Evolutionary conservation across 2,113 vertebrate genomes (phyloP), one percentile per base, ranked within the genome.

Genomic region (Grammomys surdaster): DNA sequence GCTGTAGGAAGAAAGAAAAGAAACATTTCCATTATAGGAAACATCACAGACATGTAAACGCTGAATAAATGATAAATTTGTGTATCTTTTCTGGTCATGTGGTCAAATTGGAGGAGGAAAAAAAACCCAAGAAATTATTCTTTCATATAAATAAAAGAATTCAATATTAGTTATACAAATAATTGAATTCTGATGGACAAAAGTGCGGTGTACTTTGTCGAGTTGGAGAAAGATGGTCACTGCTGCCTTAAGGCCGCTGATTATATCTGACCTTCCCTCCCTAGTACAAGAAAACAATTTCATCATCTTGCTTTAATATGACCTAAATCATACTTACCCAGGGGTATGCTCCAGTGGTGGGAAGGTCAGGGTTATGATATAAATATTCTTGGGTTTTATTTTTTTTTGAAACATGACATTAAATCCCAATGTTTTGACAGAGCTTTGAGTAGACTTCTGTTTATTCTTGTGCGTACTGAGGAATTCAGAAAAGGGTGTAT

Each of bases 151-250:
- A 81, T 91, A 84, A 92, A 95, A 95, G 86, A 81, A 72, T 11
- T 90, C 36, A 72, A 1, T 97, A 96, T 98, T 90, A 97, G 93
- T 97, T 97, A 97, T 96, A 96, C 95, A 96, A 93, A 92, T 88
- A 93, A 46, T 95, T 97, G 97, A 97, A 97, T 96, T 97, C 91
- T 80, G 97, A 56, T 8, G 46, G 92, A 95, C 89, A 87, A 98
- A 97, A 90, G 92, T 97, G 78, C 88, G 58, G 36, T 97, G 96
- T 96, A 92, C 56, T 88, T 97, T 98, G 96, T 96, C 94, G 85
- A 95, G 95, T 90, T 97, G 90, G 90, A 96, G 97, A 96, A 96
- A 94, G 96, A 91, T 91, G 69, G 90, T 97, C 93, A 97, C 95
- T 80, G 95, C 90, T 97, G 94, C 88, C 94, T 72, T 70, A 77